These are phyloP conservation scores for Excalfactoria chinensis DNA, from an alignment of 2,113 vertebrate species.

Conservation along the genomic window DNA sequence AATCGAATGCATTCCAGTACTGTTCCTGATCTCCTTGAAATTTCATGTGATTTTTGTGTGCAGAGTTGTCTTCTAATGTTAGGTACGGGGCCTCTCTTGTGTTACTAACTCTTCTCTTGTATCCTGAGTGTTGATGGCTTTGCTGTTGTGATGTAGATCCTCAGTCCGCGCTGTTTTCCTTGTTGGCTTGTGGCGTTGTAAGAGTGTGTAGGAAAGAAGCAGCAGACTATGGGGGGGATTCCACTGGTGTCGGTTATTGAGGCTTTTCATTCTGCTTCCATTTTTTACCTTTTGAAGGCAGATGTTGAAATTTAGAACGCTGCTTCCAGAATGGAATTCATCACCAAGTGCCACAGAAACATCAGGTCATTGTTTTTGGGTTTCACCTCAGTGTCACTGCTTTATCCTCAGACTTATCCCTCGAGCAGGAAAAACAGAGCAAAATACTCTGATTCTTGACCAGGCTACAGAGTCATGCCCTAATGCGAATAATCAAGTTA, in stretches of 20 bases:
- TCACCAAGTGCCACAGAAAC: not conserved
- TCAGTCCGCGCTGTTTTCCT: not conserved
- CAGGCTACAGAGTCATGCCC: not conserved
- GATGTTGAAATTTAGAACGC: not conserved
- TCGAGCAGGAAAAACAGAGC: not conserved
- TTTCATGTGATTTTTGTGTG: not conserved
- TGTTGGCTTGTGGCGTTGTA: not conserved
- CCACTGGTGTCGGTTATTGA: fast-evolving
- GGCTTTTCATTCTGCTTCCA: not conserved
- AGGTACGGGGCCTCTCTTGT: not conserved
- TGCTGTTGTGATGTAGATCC: not conserved
- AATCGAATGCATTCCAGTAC: not conserved
- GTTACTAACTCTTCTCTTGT: not conserved
- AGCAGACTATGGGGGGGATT: not conserved
- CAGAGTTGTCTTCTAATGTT: not conserved
- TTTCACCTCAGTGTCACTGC: not conserved
- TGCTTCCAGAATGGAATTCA: not conserved
- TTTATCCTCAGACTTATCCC: not conserved
- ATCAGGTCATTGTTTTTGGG: fast-evolving
- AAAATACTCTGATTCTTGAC: not conserved
- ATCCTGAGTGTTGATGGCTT: not conserved
- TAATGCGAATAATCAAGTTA: not conserved
- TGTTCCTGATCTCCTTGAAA: not conserved
- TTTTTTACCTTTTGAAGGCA: too few species aligned
- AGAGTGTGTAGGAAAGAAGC: not conserved